A percentile compares a stretch with the other conserved stretches of the same genome.
These are phyloP conservation scores for Mercenaria mercenaria DNA, from an alignment of 1,140 invertebrate genomes.

Conservation along the genomic window DNA sequence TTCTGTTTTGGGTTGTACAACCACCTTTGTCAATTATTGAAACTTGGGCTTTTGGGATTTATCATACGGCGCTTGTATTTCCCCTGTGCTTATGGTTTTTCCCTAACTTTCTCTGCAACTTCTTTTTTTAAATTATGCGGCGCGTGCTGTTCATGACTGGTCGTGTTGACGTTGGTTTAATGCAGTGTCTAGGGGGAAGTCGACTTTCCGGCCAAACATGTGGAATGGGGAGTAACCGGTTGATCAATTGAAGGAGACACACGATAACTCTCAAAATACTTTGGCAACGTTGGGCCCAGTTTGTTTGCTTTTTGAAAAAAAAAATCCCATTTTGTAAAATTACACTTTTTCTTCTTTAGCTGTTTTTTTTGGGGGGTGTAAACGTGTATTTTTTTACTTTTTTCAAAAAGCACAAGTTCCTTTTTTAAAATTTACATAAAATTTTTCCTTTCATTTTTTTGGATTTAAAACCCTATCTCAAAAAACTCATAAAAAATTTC, in stretches of 20 bases:
- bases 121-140: slow-evolving; percentile 10
- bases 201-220: slow-evolving; percentile 44
- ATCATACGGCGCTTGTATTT: slow-evolving; percentile 57
- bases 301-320: too few relatives aligned
- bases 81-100: slow-evolving; percentile 43
- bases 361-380: slow-evolving; percentile 57
- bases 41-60: slow-evolving; percentile 13
- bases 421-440: slow-evolving; percentile 62
- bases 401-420: not conserved
- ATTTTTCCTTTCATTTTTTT: slow-evolving; percentile 43
- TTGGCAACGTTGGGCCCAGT: too few relatives aligned
- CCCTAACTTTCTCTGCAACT: slow-evolving; percentile 1
- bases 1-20: slow-evolving; percentile 9
- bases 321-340: too few relatives aligned
- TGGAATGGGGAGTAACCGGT: slow-evolving; percentile 49
- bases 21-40: slow-evolving; percentile 25
- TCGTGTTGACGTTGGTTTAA: slow-evolving; percentile 29
- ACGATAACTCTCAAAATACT: too few relatives aligned
- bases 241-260: not conserved
- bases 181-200: slow-evolving; percentile 61
- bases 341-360: slow-evolving; percentile 49
- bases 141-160: not conserved
- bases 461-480: slow-evolving; percentile 52
- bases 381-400: too few relatives aligned
- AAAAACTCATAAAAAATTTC: slow-evolving; percentile 66